phyloP scores from a whole-genome alignment of 2,888 invertebrate genomes.

The Brachyopa scutellaris region DNA sequence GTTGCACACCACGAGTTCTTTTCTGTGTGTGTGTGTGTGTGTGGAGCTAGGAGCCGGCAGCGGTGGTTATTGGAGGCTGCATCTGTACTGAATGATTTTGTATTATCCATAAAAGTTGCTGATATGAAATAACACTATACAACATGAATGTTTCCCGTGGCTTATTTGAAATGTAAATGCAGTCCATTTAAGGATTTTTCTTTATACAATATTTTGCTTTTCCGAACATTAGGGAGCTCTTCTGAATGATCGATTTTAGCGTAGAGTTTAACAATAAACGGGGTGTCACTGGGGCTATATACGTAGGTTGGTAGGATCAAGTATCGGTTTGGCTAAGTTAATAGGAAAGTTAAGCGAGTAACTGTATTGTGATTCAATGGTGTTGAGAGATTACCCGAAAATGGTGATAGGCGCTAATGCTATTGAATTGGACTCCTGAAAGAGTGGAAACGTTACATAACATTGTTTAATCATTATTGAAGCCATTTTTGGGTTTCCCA shows the following conservation, averaged over 20 bases:
- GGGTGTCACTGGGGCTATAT: slow-evolving; percentile 36
- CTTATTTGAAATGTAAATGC: slow-evolving; percentile 70
- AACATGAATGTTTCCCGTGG: slow-evolving; percentile 57
- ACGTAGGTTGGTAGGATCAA: slow-evolving; percentile 35
- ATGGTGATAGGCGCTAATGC: no score
- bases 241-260: slow-evolving; percentile 45
- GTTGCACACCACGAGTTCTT: slow-evolving; percentile 41
- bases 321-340: no score
- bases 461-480: no score
- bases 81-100: slow-evolving; percentile 54
- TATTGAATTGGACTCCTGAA: no score
- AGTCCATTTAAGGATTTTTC: slow-evolving; percentile 11
- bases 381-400: no score
- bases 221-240: background rate
- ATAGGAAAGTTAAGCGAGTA: background rate
- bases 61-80: slow-evolving; percentile 49
- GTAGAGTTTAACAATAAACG: slow-evolving; percentile 45
- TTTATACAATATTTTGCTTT: slow-evolving; percentile 6
- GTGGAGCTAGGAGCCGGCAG: no score
- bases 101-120: slow-evolving; percentile 66
- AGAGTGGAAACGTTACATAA: no score
- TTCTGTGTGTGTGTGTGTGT: no score
- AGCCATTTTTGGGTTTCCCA: no score
- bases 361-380: no score
- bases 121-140: slow-evolving; percentile 67